Conservation (phyloP, 1,140 invertebrate genomes). For the Bombus difficillimus region DNA sequence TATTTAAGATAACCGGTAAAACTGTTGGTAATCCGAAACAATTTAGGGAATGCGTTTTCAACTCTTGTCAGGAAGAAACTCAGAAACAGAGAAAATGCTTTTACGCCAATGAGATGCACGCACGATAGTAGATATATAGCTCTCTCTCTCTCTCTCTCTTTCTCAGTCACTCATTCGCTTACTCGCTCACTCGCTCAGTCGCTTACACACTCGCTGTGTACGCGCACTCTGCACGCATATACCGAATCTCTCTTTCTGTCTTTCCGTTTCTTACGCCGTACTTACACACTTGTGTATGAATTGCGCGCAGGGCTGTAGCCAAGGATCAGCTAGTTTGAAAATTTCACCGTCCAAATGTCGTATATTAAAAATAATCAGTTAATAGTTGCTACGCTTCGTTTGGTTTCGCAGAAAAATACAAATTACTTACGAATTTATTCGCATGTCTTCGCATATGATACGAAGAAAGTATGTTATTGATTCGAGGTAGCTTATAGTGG, state of each 20-base stretch:
- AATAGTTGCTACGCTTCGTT: too few species aligned
- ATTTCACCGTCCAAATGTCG: neutral
- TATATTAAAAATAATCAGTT: neutral
- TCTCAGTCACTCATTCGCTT: too few species aligned
- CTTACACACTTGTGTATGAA: slow-evolving; percentile 24
- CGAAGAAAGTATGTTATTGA: neutral
- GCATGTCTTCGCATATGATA: neutral
- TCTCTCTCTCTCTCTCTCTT: neutral
- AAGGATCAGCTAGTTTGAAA: neutral
- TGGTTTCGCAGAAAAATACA: too few species aligned
- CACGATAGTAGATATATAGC: neutral
- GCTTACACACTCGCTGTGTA: too few species aligned
- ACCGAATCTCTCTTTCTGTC: slow-evolving; percentile 30
- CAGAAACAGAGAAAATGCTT: neutral
- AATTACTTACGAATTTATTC: too few species aligned
- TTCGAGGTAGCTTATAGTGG: neutral
- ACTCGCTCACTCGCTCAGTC: fast-evolving
- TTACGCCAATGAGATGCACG: slow-evolving; percentile 42
- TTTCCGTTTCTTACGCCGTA: slow-evolving; percentile 52
- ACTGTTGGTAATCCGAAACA: neutral
- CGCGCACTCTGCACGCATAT: neutral
- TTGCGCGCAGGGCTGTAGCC: slow-evolving; percentile 41
- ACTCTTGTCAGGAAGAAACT: neutral
- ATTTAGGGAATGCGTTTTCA: slow-evolving; percentile 7
- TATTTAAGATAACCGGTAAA: neutral